Evolutionary conservation across 2,888 invertebrate genomes (phyloP), one percentile per base, ranked within the genome.

Genomic region (Melinaea marsaeus): DNA sequence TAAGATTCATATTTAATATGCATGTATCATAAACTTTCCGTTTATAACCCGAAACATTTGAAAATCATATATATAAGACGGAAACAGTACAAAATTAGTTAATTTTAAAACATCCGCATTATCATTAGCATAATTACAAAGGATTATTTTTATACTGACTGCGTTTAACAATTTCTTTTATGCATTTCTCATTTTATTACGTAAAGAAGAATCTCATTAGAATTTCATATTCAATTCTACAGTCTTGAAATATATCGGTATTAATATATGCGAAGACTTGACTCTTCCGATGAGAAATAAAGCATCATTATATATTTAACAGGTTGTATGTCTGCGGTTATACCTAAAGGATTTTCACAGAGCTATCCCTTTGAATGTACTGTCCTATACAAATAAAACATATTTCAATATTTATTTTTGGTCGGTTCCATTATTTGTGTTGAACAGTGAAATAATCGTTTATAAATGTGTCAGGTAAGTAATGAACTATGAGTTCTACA

Each of bases 201-300:
- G 11, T 4, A 35, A n/a, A 9, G 42, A 11, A 0, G 32, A 42
- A 45, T 58, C 37, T 33, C 64, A 58, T 61, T 61, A 51, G 64
- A 63, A 46, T 62, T 61, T 64, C 51, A 61, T 63, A 57, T 63
- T 55, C 62, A 63, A 37, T 58, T 51, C 33, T 58, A 46, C 51
- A 11, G 37, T 48, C 56, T 66, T 57, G 48, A 59, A 66, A 61
- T 32, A 61, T 66, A 47, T 63, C 47, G 51, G 57, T 58, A 51
- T 61, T 66, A 64, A 68, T 64, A 42, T 64, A 66, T 64, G 64
- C 66, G 55, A 62, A 62, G 48, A 54, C 61, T 57, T 58, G 54
- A 45, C 42, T 45, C 54, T 61, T 64, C 61, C 63, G 46, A 66
- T 60, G 61, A 61, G 63, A 57, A 61, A 59, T 58, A 54, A 34